Conservation (phyloP, 1,140 invertebrate species). For the Musca vetustissima region DNA sequence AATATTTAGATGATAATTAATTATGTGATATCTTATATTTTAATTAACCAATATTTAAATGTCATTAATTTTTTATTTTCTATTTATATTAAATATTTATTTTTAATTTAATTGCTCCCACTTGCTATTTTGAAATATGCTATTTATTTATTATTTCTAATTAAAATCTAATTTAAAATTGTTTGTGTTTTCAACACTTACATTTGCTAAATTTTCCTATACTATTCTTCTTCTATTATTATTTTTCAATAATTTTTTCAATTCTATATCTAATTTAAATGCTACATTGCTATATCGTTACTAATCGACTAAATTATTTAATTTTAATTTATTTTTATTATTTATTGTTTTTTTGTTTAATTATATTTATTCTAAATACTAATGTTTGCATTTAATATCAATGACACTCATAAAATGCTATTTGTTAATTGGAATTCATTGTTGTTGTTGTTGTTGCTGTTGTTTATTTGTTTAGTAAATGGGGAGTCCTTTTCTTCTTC, state of each 20-base stretch:
- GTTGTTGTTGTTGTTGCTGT: no score
- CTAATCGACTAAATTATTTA: no score
- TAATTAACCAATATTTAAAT: no score
- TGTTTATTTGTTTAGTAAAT: not conserved
- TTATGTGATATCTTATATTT: no score
- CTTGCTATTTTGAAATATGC: constrained; percentile 6
- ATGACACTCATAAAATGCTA: constrained; percentile 9
- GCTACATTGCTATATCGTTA: no score
- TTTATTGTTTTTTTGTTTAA: not conserved
- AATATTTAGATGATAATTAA: no score
- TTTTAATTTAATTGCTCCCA: constrained; percentile 26
- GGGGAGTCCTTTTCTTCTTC: no score
- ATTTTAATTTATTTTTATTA: constrained; percentile 1
- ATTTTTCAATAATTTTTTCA: not conserved
- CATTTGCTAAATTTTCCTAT: not conserved
- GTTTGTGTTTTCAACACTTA: constrained; percentile 18
- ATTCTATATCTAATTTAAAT: not conserved
- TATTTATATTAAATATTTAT: constrained; percentile 4
- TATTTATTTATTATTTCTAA: not conserved
- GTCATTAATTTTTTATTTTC: no score
- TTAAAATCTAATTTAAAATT: not conserved
- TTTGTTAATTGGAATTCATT: no score
- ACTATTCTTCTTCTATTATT: not conserved
- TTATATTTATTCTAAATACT: constrained; percentile 11
- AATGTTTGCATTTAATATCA: constrained; percentile 23